phyloP scores from a whole-genome alignment of 2,113 vertebrate species.

The Corynorhinus townsendii region DNA sequence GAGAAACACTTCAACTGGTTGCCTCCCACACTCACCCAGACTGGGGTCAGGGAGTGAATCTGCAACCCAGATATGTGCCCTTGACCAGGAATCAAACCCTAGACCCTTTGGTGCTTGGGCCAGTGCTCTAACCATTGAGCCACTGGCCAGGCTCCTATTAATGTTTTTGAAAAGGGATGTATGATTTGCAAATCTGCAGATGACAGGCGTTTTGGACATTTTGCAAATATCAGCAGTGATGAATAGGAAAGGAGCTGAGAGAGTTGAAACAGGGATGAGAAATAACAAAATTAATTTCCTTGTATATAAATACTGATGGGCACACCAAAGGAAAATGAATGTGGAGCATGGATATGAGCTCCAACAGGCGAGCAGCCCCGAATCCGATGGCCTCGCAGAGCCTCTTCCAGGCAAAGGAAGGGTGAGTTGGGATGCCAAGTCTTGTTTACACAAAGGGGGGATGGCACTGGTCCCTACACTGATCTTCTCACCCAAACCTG shows the following conservation, averaged over 20 bases:
- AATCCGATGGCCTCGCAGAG: neutral
- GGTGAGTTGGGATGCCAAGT: rapidly evolving
- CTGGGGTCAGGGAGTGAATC: no score
- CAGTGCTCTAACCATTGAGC: no score
- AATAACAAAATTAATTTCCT: constrained; percentile 69
- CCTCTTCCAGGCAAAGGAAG: neutral
- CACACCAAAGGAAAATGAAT: constrained; percentile 54
- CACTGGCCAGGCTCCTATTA: no score
- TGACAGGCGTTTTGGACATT: constrained; percentile 66
- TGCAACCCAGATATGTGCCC: no score
- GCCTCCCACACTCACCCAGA: no score
- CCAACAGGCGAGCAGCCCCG: neutral
- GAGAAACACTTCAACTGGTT: no score
- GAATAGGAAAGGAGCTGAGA: constrained; percentile 57
- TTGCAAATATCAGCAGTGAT: constrained; percentile 65
- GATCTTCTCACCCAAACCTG: neutral
- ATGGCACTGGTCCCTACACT: neutral
- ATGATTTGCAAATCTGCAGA: constrained; percentile 64
- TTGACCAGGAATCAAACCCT: no score
- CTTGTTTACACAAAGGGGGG: neutral
- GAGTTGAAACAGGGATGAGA: constrained; percentile 32
- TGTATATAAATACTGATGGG: constrained; percentile 68
- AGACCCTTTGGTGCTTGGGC: no score
- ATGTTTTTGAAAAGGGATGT: constrained; percentile 38
- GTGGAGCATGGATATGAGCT: constrained; percentile 20